Evolutionary conservation across 2,888 invertebrate species (phyloP), one percentile per base, ranked within the genome.

Genomic region (Tetanocera ferruginea): DNA sequence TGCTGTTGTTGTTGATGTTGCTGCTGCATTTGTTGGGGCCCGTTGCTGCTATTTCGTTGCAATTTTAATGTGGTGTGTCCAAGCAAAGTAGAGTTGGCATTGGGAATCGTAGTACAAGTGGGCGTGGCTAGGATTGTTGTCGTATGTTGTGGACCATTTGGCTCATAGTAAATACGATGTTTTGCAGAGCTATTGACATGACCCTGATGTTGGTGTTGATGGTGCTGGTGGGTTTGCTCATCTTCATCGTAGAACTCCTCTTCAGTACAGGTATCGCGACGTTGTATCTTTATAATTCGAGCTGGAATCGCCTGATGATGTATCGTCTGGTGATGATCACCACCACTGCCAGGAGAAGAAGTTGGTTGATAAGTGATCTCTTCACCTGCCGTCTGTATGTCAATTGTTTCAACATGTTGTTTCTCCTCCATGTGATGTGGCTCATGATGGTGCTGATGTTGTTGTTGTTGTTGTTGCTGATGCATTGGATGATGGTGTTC

Each of bases 271-370:
- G 87, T 85, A n/a, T 89, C 88, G 17, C 88, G 84, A 9, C 88
- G 80, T 71, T 88, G 88, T 25, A 88, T 85, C 77, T 88, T 88
- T 14, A 88, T 88, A n/a, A 89, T 86, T 14, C 89, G 86, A 23
- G 86, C 81, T 34, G 83, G 78, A 62, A 87, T 83, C 34, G 85
- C 37, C 5, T 83, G 82, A 19, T 86, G 80, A 31, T 80, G 80
- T 19, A 83, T 76, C 0, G 84, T 71, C n/a, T 80, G 77, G 19
- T 78, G 79, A 70, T 69, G 72, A 73, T 14, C 1, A 79, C 19
- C 17, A 73, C 23, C 73, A 64, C 34, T 55, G 4, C 34, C 52
- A 11, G 73, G 64, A 0, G 76, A 75, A 11, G 67, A 49, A 0
- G 78, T 25, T 17, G 87, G 77, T 71, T 87, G 87, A 69, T 84